Base-by-base conservation (phyloP, 1,140 invertebrate species). In the Neomicropteryx cornuta region DNA sequence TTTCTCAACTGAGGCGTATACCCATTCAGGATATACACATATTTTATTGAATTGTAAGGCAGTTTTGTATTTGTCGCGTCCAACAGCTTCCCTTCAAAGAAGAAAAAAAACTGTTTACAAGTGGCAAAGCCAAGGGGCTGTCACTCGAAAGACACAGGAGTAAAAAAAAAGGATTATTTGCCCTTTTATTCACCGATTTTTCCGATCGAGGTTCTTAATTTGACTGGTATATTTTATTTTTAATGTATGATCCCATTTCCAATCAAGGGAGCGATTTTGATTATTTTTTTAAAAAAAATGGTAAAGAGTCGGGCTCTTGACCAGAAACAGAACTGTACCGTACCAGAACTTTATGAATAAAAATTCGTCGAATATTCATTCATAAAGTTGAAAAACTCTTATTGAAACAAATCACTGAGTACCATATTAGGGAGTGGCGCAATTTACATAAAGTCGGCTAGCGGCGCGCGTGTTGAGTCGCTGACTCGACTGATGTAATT, bases 51-150 rank as follows among this genome's bases (percentile, higher is more conserved):
- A 86, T 45, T 78, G 73, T 32, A 76, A 56, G 0, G 88, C 89
- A 47, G 77, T 82, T 46, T 79, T 81, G 51, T 82, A 81, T 55
- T 95, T 95, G 11, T 86, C 77, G 39, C 87, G 87, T 40, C 75
- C 68, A 2, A 79, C 51, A 13, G 69, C 65, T n/a, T 71, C 69
- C 34, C 62, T 66, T 43, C 30, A 39, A 33, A 28, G 18, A 39
- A 35, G 31, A n/a, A 8, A 21, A 18, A 5, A 1, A 28, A 33
- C 33, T 21, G 24, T 35, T 46, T 47, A 29, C 44, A 46, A 10
- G 36, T 35, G 10, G 17, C 23, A 35, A 35, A 42, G n/a, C 8
- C 8, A 27, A 27, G 8, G 6, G 8, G 24, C n/a, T 27, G n/a
- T 8, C 24, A 27, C n/a, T 27, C 8, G 8, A 27, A 8, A 27